These are phyloP conservation scores for Brachionus koreanus DNA, from an alignment of 1,140 invertebrate genomes.

Conservation along the genomic window DNA sequence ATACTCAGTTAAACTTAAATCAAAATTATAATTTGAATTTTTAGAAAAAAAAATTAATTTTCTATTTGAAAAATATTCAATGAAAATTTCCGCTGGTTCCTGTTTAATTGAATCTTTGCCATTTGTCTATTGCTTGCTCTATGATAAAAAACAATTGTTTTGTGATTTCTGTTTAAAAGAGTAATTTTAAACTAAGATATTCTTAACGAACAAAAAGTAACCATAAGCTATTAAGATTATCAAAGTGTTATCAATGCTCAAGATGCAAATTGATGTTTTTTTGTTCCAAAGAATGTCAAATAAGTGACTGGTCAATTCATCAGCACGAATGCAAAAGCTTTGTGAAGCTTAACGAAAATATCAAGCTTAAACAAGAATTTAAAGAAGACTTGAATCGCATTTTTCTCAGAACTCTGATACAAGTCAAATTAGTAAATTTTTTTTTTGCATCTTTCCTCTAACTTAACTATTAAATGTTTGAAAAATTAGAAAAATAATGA, in stretches of 20 bases:
- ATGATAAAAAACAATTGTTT: not conserved
- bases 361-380: not conserved
- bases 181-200: not conserved
- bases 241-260: not conserved
- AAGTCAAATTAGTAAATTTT: not conserved
- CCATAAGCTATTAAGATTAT: not conserved
- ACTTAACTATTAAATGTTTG: not conserved
- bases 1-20: no score
- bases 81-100: not conserved
- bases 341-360: not conserved
- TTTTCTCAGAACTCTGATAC: slow-evolving; percentile 2
- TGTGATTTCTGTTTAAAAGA: slow-evolving; percentile 17
- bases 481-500: not conserved
- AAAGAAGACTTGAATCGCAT: slow-evolving; percentile 15
- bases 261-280: slow-evolving; percentile 22
- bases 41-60: no score
- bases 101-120: not conserved
- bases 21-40: no score
- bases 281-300: slow-evolving; percentile 30
- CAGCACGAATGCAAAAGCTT: slow-evolving; percentile 10
- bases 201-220: not conserved
- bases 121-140: slow-evolving; percentile 1
- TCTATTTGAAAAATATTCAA: no score
- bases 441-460: not conserved
- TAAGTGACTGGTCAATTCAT: slow-evolving; percentile 14